Evolutionary conservation across 2,797 vertebrate genomes (phyloP).

Genomic region (Falco rusticolus): DNA sequence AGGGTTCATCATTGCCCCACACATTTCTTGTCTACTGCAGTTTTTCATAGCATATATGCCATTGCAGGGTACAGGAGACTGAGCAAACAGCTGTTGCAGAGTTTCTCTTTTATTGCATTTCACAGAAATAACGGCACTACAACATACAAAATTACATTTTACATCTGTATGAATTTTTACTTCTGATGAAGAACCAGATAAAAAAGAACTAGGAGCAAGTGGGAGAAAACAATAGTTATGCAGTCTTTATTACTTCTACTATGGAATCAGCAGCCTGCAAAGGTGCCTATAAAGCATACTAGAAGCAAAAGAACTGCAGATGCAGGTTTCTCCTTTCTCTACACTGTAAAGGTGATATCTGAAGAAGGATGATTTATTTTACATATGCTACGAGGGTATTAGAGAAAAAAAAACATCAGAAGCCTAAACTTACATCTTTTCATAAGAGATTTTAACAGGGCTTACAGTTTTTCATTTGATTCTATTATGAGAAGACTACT

Average conservation of each 20-base stretch:
- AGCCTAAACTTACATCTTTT: background rate
- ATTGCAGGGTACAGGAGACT: rapidly evolving
- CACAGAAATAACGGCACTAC: background rate
- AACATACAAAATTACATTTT: background rate
- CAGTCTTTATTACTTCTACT: background rate
- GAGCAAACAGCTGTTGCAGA: background rate
- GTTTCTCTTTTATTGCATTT: background rate
- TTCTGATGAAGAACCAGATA: background rate
- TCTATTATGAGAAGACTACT: background rate
- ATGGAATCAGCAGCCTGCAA: background rate
- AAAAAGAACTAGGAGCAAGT: background rate
- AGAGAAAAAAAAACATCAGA: background rate
- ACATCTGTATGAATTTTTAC: background rate
- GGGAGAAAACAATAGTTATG: background rate
- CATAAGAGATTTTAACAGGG: background rate
- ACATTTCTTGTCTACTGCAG: background rate
- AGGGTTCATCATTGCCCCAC: background rate
- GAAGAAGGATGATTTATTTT: background rate
- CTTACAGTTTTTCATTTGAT: background rate
- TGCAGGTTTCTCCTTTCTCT: background rate
- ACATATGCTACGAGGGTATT: background rate
- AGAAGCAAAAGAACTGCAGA: background rate
- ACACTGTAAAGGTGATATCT: background rate
- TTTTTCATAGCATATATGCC: background rate
- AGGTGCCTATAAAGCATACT: background rate